phyloP scores from a whole-genome alignment of 2,113 vertebrate genomes.

The Psittacula cyanocephala region DNA sequence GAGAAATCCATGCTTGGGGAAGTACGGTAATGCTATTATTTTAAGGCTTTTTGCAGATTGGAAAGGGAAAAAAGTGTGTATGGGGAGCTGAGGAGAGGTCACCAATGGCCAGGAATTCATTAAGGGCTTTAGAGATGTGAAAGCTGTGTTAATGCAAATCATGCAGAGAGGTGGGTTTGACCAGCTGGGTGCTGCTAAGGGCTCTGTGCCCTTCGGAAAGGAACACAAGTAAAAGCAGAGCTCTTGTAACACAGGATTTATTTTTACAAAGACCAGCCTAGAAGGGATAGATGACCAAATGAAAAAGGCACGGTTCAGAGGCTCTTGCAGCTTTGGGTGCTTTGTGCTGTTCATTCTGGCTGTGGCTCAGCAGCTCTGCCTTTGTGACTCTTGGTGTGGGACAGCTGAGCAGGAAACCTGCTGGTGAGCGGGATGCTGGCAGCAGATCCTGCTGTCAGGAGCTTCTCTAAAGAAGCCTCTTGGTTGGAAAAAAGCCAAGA shows the following conservation, averaged over 20 bases:
- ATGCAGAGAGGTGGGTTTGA: neutral
- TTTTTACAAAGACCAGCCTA: neutral
- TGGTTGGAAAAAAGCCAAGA: neutral
- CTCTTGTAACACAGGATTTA: neutral
- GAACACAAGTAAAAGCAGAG: neutral
- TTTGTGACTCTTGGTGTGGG: neutral
- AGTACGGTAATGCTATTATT: slow-evolving; percentile 29
- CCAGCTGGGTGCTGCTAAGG: neutral
- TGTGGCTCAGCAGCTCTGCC: accelerated
- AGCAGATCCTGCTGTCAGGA: neutral
- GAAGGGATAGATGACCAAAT: neutral
- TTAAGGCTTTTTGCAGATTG: neutral
- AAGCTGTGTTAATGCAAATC: neutral
- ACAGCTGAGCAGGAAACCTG: neutral
- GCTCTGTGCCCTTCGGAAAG: neutral
- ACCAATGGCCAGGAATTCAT: slow-evolving; percentile 19
- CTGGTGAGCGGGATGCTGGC: neutral
- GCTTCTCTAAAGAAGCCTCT: neutral
- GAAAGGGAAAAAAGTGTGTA: neutral
- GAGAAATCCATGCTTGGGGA: neutral
- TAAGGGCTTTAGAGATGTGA: slow-evolving; percentile 48
- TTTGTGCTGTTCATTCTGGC: neutral
- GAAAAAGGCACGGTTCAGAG: neutral
- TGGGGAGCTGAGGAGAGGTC: neutral
- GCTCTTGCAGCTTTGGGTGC: neutral